A percentile compares a stretch with the other conserved stretches of the same genome.
phyloP scores from a whole-genome alignment of 1,140 invertebrate species.

The Drosophila serrata region DNA sequence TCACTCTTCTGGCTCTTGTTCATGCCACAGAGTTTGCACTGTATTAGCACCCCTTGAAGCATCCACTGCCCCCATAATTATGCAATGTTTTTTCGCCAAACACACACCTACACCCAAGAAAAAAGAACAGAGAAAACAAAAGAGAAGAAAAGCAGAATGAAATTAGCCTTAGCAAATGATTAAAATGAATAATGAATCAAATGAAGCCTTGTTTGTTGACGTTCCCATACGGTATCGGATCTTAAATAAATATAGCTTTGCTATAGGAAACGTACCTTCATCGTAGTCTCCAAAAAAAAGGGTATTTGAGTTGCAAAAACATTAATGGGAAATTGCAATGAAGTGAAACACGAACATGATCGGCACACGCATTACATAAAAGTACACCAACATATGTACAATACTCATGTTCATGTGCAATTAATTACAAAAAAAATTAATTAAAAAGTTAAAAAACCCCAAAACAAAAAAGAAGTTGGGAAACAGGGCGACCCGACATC shows the following conservation, averaged over 20 bases:
- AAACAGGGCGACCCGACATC: conserved; percentile 7
- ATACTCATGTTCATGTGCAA: conserved; percentile 52
- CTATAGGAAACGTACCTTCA: conserved; percentile 17
- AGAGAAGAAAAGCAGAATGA: background rate
- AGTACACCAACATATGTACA: conserved; percentile 48
- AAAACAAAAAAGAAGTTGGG: conserved; percentile 3
- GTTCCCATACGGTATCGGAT: conserved; percentile 27
- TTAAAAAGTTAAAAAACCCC: background rate
- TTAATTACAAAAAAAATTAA: background rate
- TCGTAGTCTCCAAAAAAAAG: background rate
- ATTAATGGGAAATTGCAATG: background rate
- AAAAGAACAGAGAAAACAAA: background rate
- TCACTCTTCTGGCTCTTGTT: background rate
- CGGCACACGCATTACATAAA: conserved; percentile 10
- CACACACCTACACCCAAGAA: background rate
- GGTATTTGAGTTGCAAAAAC: conserved; percentile 1
- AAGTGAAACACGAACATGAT: conserved; percentile 2
- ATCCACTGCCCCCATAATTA: conserved; percentile 9
- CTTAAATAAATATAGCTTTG: conserved; percentile 6
- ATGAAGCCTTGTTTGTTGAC: conserved; percentile 29
- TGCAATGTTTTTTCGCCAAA: conserved; percentile 25
- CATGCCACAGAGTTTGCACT: conserved; percentile 1
- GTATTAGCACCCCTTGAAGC: background rate
- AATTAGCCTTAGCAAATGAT: conserved; percentile 26
- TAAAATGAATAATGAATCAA: conserved; percentile 29